Evolutionary conservation across 2,888 invertebrate genomes (phyloP), one percentile per base, ranked within the genome.

Genomic region (Epistrophella euchroma): DNA sequence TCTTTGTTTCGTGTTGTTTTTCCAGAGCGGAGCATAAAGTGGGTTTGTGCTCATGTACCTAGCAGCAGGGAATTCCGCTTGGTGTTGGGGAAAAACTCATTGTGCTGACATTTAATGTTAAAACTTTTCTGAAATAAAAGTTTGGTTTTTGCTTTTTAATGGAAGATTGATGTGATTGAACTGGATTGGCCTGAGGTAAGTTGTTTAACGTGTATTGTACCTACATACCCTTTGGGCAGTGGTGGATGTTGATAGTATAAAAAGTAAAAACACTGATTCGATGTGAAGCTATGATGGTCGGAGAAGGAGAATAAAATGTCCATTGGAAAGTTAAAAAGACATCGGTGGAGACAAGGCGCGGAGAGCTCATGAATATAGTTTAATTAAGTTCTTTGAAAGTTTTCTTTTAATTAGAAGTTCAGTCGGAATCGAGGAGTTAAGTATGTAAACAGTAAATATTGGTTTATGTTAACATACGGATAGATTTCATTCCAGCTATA

Each of bases 91-190:
- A 66, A 66, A 66, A 66, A 62, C 60, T 56, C 37, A 25, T 25
- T 19, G 60, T 56, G 74, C 55, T 68, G 84, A 76, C 72, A 80
- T 80, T 74, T 75, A 60, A 73, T 43, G 71, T 66, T 72, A 52
- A 71, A 80, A 58, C 19, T 82, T 82, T 72, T 71, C 32, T 11
- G 60, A 55, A 76, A 77, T 56, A 73, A 81, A 85, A 81, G 68
- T 70, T 85, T 55, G 35, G 66, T 76, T 77, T 75, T 50, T 76
- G 70, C 73, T 75, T 56, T 74, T 80, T 84, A 75, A 84, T 85
- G 66, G 80, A 85, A 85, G 60, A 72, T 77, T 73, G 81, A 76
- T 85, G 85, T 81, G 56, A 85, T 85, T 80, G 81, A 76, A 76
- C 58, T 68, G 70, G 72, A 72, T 68, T 76, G 45, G 40, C 75